A percentile compares a stretch with the other conserved stretches of the same genome.
These are phyloP conservation scores for Prunella himalayana DNA, from an alignment of 2,113 vertebrate species.

Conservation along the genomic window DNA sequence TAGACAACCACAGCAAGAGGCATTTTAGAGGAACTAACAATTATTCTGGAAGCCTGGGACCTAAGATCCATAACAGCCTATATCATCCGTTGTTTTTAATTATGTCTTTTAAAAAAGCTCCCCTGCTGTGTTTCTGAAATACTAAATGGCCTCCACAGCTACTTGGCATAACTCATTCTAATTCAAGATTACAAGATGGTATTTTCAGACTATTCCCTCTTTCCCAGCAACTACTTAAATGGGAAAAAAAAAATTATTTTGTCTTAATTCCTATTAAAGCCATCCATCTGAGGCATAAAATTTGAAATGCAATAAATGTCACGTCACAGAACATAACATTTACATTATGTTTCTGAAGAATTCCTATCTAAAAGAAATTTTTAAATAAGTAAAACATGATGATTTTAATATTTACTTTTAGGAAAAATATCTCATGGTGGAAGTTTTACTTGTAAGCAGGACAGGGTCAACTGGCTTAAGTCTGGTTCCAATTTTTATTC, in stretches of 20 bases:
- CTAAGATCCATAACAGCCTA: conserved; percentile 62
- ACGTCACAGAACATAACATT: not conserved
- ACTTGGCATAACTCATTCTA: conserved; percentile 71
- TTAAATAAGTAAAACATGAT: not conserved
- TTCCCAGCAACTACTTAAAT: conserved; percentile 46
- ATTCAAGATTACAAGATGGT: conserved; percentile 67
- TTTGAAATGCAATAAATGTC: not conserved
- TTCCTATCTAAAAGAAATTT: not conserved
- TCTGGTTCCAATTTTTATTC: not conserved
- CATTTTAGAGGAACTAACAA: conserved; percentile 55
- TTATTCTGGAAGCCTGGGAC: conserved; percentile 66
- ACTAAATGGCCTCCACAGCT: conserved; percentile 70
- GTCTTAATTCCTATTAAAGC: not conserved
- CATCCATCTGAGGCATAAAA: not conserved
- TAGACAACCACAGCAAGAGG: conserved; percentile 12
- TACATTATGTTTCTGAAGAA: not conserved
- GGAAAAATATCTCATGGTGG: not conserved
- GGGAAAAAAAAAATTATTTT: not conserved
- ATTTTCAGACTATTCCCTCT: conserved; percentile 59
- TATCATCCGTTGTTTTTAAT: conserved; percentile 73
- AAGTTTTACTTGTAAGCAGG: not conserved
- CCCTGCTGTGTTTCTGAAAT: conserved; percentile 73
- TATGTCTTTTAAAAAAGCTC: conserved; percentile 73
- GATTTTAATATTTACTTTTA: not conserved
- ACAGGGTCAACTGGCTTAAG: not conserved